Conservation (phyloP, 53 echinoderm and acorn worm species). For the Crossaster papposus region DNA sequence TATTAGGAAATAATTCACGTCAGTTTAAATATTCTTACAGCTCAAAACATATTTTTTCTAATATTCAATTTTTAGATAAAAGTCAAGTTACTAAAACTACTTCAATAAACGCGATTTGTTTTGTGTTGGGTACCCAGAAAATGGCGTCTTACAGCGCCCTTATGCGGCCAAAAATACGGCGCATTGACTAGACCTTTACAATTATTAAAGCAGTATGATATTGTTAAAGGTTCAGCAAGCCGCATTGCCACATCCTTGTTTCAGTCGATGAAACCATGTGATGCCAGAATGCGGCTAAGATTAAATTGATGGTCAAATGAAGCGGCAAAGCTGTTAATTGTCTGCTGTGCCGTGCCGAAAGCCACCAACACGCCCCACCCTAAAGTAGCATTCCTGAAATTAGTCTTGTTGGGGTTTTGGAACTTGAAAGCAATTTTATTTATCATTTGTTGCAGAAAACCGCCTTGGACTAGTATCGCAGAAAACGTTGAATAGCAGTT, state of each 20-base stretch:
- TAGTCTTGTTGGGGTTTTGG: too few species aligned
- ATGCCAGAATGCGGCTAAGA: conserved; percentile 22
- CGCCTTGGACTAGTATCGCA: background rate
- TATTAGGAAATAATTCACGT: too few species aligned
- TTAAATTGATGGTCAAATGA: conserved; percentile 39
- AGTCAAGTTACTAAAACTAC: too few species aligned
- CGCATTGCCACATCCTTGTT: conserved; percentile 26
- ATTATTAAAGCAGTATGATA: too few species aligned
- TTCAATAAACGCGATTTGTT: too few species aligned
- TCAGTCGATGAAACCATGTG: background rate
- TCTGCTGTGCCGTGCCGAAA: conserved; percentile 48
- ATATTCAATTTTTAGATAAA: too few species aligned
- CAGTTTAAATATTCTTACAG: too few species aligned
- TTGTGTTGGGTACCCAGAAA: too few species aligned
- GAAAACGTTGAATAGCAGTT: background rate
- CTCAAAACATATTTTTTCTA: too few species aligned
- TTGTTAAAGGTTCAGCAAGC: background rate
- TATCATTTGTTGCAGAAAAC: background rate
- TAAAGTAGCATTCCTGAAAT: background rate
- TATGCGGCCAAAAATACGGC: too few species aligned
- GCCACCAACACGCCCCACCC: background rate
- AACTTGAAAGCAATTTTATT: background rate
- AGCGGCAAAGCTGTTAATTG: conserved; percentile 14
- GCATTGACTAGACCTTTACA: too few species aligned
- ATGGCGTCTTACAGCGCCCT: too few species aligned